Evolutionary conservation across 2,113 vertebrate species (phyloP), one percentile per base, ranked within the genome.

Genomic region (Butorides virescens): DNA sequence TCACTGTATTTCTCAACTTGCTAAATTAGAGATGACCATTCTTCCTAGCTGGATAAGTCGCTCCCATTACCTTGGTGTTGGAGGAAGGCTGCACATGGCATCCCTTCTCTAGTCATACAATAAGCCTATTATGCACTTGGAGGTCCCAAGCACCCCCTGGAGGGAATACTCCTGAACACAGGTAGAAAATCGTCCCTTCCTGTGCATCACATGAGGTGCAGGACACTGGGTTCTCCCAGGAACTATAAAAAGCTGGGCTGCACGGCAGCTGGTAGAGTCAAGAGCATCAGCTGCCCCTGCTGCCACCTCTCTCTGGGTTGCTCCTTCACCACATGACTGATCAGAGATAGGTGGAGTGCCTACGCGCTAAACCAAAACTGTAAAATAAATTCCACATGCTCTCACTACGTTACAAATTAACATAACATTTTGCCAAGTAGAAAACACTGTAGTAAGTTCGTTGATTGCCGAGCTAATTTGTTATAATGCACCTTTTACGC

Each of bases 401-500:
- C n/a, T 88, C 61, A 80, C 59, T 91, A 37, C 2, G 3, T 26
- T 80, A 96, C 53, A 70, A 90, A 73, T 29, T 11, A 93, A 87
- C 44, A 70, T 62, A 95, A 85, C 49, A 80, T 92, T 86, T 88
- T 84, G 74, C 32, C 82, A 95, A 97, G 59, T 44, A 93, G 55
- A 79, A 88, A 94, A 85, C 16, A 13, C 36, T 90, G 65, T 88
- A 52, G 37, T 58, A 86, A 50, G 77, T 88, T 90, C 63, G 85
- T 88, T 86, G 62, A 93, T 30, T 77, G 76, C 77, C 61, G 36
- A 94, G 72, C 47, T 88, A 67, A 79, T 96, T 97, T 47, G 56
- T 96, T 96, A 75, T 49, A 86, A 79, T 37, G 89, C 74, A 87
- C 34, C 81, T 97, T 95, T 96, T 97, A 65, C 93, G 96, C 97